A percentile compares a stretch with the other conserved stretches of the same genome.
Evolutionary conservation across 2,888 invertebrate genomes (phyloP).

Genomic region (Synanthedon myopaeformis): DNA sequence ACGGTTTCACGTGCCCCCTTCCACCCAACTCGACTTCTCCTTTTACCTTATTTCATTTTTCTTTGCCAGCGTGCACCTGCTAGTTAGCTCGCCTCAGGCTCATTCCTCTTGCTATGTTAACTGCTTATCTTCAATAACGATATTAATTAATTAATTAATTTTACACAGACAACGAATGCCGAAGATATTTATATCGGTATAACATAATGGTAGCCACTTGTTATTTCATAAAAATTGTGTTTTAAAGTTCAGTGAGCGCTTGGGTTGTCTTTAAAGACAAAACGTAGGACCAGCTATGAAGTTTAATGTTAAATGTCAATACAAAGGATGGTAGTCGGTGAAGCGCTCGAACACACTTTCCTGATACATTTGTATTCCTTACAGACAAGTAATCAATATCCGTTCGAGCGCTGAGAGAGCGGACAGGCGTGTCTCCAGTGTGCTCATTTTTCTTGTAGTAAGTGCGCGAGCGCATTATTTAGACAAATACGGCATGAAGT

Average conservation of each 20-base stretch:
- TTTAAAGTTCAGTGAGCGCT: background rate
- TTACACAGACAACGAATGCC: background rate
- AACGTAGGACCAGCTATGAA: constrained; percentile 35
- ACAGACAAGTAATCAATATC: constrained; percentile 66
- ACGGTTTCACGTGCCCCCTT: constrained; percentile 37
- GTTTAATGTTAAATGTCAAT: constrained; percentile 55
- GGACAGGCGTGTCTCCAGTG: constrained; percentile 39
- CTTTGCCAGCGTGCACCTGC: constrained; percentile 63
- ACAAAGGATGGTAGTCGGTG: constrained; percentile 45
- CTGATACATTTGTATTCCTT: constrained; percentile 67
- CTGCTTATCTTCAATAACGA: constrained; percentile 24
- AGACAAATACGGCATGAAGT: background rate
- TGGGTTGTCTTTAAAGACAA: constrained; percentile 7
- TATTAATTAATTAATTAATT: constrained; percentile 5
- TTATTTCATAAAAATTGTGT: background rate
- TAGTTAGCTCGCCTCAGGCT: constrained; percentile 57
- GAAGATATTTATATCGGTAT: background rate
- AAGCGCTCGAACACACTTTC: constrained; percentile 41
- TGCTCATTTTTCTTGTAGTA: constrained; percentile 35
- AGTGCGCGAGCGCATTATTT: constrained; percentile 20
- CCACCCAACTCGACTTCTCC: constrained; percentile 41
- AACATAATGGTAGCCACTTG: too few species aligned
- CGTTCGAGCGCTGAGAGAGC: constrained; percentile 41
- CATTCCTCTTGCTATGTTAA: constrained; percentile 37
- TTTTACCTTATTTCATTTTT: constrained; percentile 68